These are phyloP conservation scores for Agelastica alni DNA, from an alignment of 2,888 invertebrate species.

Conservation along the genomic window DNA sequence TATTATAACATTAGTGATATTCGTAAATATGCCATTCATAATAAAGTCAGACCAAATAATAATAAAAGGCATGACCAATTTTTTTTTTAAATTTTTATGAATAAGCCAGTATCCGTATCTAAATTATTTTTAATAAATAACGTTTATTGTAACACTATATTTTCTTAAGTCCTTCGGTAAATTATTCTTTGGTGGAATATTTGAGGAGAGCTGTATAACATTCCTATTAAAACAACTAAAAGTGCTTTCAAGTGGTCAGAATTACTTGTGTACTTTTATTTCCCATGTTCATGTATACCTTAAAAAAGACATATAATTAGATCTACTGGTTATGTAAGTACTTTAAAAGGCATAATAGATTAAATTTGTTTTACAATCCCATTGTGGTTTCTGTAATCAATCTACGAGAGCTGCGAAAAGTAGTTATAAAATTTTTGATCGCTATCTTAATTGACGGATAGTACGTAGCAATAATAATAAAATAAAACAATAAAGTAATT, in stretches of 20 bases:
- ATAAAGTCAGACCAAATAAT: too few relatives aligned
- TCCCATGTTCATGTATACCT: slow-evolving; percentile 4
- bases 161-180: too few relatives aligned
- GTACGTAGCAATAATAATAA: background rate
- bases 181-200: background rate
- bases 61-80: too few relatives aligned
- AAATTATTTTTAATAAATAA: too few relatives aligned
- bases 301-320: slow-evolving; percentile 15
- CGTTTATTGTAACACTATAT: too few relatives aligned
- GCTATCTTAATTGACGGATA: background rate
- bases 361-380: slow-evolving; percentile 9
- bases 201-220: too few relatives aligned
- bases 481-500: too few relatives aligned
- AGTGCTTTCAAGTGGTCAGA: background rate
- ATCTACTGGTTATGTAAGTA: slow-evolving; percentile 11
- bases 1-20: too few relatives aligned
- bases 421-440: background rate
- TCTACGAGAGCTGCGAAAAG: background rate
- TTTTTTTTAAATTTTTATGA: too few relatives aligned
- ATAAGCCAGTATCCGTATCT: too few relatives aligned
- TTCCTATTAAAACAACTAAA: too few relatives aligned
- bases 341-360: slow-evolving; percentile 11
- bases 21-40: too few relatives aligned
- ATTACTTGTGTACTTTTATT: slow-evolving; percentile 5
- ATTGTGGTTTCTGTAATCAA: slow-evolving; percentile 8